phyloP scores from a whole-genome alignment of 2,888 invertebrate species.

The Lapara coniferarum region DNA sequence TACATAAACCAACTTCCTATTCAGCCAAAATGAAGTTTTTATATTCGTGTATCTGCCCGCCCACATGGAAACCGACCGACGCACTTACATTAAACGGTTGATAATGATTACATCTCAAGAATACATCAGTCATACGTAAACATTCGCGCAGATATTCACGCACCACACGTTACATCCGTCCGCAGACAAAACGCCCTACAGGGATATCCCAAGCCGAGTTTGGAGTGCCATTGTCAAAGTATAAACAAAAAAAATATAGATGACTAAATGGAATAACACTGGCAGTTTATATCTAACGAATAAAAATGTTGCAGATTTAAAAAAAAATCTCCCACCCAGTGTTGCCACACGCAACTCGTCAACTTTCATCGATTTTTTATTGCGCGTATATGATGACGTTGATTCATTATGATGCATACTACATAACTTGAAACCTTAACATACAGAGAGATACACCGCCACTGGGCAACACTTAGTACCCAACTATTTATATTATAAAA shows the following conservation, averaged over 20 bases:
- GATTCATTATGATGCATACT: background rate
- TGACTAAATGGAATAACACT: constrained; percentile 50
- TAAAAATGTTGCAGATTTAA: background rate
- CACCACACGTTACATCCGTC: constrained; percentile 38
- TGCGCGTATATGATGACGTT: background rate
- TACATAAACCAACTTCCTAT: background rate
- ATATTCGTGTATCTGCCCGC: constrained; percentile 24
- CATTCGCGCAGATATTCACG: constrained; percentile 41
- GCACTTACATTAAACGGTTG: constrained; percentile 50
- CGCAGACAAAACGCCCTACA: constrained; percentile 48
- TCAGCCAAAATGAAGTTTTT: too few species aligned
- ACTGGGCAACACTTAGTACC: background rate
- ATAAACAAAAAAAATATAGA: constrained; percentile 42
- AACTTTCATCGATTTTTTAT: background rate
- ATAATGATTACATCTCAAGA: constrained; percentile 65
- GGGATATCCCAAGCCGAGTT: constrained; percentile 47
- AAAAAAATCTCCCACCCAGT: background rate
- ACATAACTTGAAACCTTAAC: background rate
- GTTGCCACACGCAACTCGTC: background rate
- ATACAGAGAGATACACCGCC: background rate
- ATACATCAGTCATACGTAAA: constrained; percentile 47
- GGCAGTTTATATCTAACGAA: constrained; percentile 43
- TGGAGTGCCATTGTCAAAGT: constrained; percentile 45
- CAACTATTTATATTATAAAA: background rate
- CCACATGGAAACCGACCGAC: constrained; percentile 46